Base-by-base conservation (phyloP, 2,113 vertebrate species). In the Megaleporinus macrocephalus region DNA sequence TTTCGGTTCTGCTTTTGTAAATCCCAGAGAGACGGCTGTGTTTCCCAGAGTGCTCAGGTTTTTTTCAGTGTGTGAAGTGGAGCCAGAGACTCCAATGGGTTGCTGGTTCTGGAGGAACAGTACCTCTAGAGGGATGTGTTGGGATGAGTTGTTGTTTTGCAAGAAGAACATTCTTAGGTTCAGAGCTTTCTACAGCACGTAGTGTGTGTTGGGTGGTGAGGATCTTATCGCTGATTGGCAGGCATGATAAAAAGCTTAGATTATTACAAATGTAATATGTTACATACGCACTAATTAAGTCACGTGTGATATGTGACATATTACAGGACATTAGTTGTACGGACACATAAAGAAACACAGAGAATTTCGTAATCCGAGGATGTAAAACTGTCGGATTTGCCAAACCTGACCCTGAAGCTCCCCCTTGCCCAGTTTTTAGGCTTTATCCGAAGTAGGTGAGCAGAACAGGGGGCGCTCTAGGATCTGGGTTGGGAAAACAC, bases 11-110 rank as follows among this genome's bases (percentile, higher is more conserved):
- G 84, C 27, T 44, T 80, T 79, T 84, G 87, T 83, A 89, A 87
- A 92, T 93, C 91, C 92, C 90, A 91, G 88, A 87, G 93, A 89
- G 89, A 89, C 79, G 9, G 81, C 84, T 88, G 84, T 83, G 72
- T 49, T 80, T 86, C 75, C 76, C 74, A 66, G 53, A 72, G 63
- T 79, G 76, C 79, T 82, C 22, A 87, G 89, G 92, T 0, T 94
- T 95, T 93, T 0, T 89, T 24, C 1, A 92, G 87, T n/a, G 91
- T 93, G 49, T 95, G 90, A 18, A 68, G 68, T 29, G 24, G 13
- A 75, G 74, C 51, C 59, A 68, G 79, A 76, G 72, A 61, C 49
- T 55, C 75, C n/a, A 59, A 55, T 79, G 65, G 29, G 36, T 73
- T 80, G 33, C 72, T 73, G 76, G 63, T 81, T 47, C 49, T 73